A percentile compares a stretch with the other conserved stretches of the same genome.
These are phyloP conservation scores for Enteromius radiatus DNA, from an alignment of 2,797 vertebrate genomes.

Conservation along the genomic window DNA sequence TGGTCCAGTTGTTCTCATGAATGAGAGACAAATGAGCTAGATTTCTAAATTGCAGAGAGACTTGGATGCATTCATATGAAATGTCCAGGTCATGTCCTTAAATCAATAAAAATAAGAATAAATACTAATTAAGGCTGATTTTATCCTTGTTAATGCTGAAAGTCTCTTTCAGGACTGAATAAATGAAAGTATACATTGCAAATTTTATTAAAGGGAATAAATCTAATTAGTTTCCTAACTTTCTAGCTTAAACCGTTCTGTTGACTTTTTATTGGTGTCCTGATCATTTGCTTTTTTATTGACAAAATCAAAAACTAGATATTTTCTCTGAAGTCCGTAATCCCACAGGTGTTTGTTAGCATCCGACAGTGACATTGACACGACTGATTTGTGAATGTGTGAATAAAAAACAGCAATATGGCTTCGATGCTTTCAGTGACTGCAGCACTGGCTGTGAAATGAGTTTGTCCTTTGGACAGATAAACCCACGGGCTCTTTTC, in stretches of 20 bases:
- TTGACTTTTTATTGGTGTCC: background rate
- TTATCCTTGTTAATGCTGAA: background rate
- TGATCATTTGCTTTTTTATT: background rate
- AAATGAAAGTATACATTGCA: background rate
- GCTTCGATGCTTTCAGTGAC: background rate
- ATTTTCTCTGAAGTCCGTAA: background rate
- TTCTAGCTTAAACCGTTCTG: background rate
- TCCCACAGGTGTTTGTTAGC: background rate
- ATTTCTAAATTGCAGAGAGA: background rate
- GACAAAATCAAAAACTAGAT: background rate
- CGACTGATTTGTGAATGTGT: background rate
- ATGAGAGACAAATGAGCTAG: background rate
- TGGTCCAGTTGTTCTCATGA: background rate
- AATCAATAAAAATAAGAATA: background rate
- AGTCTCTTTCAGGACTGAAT: background rate
- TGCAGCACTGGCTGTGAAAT: background rate
- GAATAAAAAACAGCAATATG: background rate
- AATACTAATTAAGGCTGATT: background rate
- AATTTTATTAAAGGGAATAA: background rate
- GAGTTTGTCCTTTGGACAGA: slow-evolving; percentile 28
- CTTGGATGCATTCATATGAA: background rate
- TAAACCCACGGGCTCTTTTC: slow-evolving; percentile 15
- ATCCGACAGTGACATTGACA: background rate
- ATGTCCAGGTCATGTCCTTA: background rate
- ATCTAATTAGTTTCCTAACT: background rate